Evolutionary conservation across 2,888 invertebrate species (phyloP), one percentile per base, ranked within the genome.

Genomic region (Scaptomyza cyrtandrae): DNA sequence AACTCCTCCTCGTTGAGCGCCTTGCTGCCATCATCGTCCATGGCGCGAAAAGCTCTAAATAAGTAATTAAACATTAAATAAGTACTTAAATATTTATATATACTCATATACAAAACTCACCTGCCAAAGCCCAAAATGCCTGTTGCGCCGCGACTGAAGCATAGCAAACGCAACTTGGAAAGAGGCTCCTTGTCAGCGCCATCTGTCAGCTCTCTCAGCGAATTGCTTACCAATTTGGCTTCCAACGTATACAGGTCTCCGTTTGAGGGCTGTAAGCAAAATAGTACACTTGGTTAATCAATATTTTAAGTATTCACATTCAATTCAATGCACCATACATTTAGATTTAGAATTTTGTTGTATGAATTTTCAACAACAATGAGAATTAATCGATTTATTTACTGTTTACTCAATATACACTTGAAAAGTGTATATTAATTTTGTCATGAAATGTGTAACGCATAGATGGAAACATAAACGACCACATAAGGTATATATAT

Each of bases 11-110:
- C 93, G 89, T 95, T 97, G 71, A 99, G 91, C 49, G 95, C 94
- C 91, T 96, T 96, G 93, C 95, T 98, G 44, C 96, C 97, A 91
- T 99, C 98, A 72, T 98, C 97, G 90, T 99, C 98, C 96, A 98
- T 97, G 60, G 96, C 94, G 64, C 97, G 95, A 92, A 99, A 99
- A 81, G 96, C 93, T 90, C 97, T 96, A 85, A 68, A 67, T 80
- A 68, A 71, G 60, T 75, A 72, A 80, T 78, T 56, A 11, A 46
- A 55, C 59, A 64, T 76, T 61, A 37, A 59, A 66, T 56, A 45
- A 31, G 63, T 45, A 56, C 44, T 58, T 66, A 60, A 65, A 66
- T 66, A 56, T 5, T 4, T 24, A 24, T 24, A 24, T 24, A 24
- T 5, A 24, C 24, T 5, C 3, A 24, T 24, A 24, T 24, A 24